Evolutionary conservation across 2,113 vertebrate genomes (phyloP).

Genomic region (Malurus elegans): DNA sequence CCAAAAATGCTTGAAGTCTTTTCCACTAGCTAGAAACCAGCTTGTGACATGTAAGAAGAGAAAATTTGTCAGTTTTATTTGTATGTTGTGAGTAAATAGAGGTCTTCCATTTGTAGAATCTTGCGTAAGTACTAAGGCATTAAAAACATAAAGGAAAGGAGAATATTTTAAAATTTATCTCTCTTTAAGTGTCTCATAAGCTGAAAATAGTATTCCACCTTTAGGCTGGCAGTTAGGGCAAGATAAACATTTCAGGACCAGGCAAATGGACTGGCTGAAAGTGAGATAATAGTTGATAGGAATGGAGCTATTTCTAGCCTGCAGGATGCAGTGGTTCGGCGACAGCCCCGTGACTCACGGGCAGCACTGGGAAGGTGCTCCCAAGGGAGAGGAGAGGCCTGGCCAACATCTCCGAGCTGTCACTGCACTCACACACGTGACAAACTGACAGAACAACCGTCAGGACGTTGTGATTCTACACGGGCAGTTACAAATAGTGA

Average conservation of each 20-base stretch:
- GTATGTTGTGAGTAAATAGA: neutral
- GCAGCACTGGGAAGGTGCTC: neutral
- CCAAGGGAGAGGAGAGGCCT: neutral
- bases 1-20: neutral
- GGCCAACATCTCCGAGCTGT: neutral
- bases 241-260: slow-evolving; percentile 6
- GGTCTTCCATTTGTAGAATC: neutral
- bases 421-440: fast-evolving
- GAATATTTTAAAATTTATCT: neutral
- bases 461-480: neutral
- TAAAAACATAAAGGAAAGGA: neutral
- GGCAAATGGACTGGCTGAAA: neutral
- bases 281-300: slow-evolving; percentile 5
- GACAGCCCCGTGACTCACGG: neutral
- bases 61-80: neutral
- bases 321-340: neutral
- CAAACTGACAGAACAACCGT: fast-evolving
- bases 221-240: neutral
- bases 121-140: neutral
- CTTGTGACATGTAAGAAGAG: neutral
- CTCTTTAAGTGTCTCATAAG: neutral
- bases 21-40: neutral
- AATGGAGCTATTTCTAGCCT: slow-evolving; percentile 5
- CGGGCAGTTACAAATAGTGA: neutral
- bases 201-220: slow-evolving; percentile 1